Base-by-base conservation (phyloP, 2,888 invertebrate species). In the Blomia tropicalis region DNA sequence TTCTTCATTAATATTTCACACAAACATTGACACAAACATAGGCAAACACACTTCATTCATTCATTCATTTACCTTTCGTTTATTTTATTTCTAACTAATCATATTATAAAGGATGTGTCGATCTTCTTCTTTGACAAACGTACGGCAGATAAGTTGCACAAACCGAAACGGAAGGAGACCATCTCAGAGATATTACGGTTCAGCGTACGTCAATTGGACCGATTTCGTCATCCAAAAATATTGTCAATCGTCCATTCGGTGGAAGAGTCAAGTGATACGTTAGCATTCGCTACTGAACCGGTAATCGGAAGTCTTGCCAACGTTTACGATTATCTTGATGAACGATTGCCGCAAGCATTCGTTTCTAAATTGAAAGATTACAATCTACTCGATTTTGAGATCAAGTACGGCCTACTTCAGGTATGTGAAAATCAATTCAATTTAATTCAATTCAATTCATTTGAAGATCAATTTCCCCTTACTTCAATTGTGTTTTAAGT, bases 231-330 rank as follows among this genome's bases (percentile, higher is more conserved):
- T 75, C 88, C 91, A 2, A 87, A 87, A 75, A 80, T 85, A 70
- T 76, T 86, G 51, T 78, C 78, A 66, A 78, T 83, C 7, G 64
- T 73, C 17, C 75, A 75, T 68, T 71, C 73, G 2, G 68, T 76
- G 43, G 75, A 76, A 66, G 76, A 76, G 68, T 73, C 74, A 64
- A 72, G 75, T 56, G 86, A 90, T 70, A 89, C 90, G 2, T 76
- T 93, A 69, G 91, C 92, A 1, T 95, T 93, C 75, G 92, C 88
- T n/a, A 82, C 90, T 1, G 93, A 95, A 74, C 85, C 88, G 0
- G 83, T 95, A 17, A 78, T 86, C 65, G 87, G 85, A 17, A 90
- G 89, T 72, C 80, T 95, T 59, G 85, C 90, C 47, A 92, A 91
- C 75, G 83, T 92, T 66, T 77, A 92, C 70, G 84, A 88, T 43